Conservation (phyloP, 2,113 vertebrate species). For the Pteropus alecto region DNA sequence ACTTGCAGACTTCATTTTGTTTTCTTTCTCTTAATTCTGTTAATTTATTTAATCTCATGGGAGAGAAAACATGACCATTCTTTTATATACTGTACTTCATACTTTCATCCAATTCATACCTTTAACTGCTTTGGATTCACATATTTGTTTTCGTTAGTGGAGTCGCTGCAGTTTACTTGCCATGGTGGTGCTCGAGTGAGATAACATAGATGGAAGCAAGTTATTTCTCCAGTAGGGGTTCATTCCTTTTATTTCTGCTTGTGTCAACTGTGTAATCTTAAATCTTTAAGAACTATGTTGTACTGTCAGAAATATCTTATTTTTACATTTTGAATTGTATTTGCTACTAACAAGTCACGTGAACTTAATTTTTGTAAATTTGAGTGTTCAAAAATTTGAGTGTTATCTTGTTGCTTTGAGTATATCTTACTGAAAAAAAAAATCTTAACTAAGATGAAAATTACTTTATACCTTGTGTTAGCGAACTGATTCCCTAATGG, state of each 20-base stretch:
- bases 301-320: slow-evolving; percentile 13
- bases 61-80: slow-evolving; percentile 84
- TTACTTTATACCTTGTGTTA: slow-evolving; percentile 11
- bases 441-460: not conserved
- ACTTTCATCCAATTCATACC: slow-evolving; percentile 81
- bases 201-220: slow-evolving; percentile 69
- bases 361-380: slow-evolving; percentile 43
- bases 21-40: slow-evolving; percentile 89
- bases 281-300: slow-evolving; percentile 63
- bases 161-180: slow-evolving; percentile 66
- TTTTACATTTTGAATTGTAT: slow-evolving; percentile 44
- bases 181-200: slow-evolving; percentile 61
- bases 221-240: slow-evolving; percentile 78
- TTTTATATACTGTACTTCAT: slow-evolving; percentile 83
- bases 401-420: slow-evolving; percentile 41
- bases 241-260: slow-evolving; percentile 77
- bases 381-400: slow-evolving; percentile 36
- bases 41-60: slow-evolving; percentile 87
- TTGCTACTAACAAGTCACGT: slow-evolving; percentile 16
- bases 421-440: slow-evolving; percentile 36
- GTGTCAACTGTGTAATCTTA: slow-evolving; percentile 63
- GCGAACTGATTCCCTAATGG: slow-evolving; percentile 21
- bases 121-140: slow-evolving; percentile 81
- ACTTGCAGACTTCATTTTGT: slow-evolving; percentile 92
- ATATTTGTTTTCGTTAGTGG: slow-evolving; percentile 78